Percentiles rank a stretch among this genome's conserved stretches.
phyloP scores from a whole-genome alignment of 2,888 invertebrate species.

The Hydraecia micacea region DNA sequence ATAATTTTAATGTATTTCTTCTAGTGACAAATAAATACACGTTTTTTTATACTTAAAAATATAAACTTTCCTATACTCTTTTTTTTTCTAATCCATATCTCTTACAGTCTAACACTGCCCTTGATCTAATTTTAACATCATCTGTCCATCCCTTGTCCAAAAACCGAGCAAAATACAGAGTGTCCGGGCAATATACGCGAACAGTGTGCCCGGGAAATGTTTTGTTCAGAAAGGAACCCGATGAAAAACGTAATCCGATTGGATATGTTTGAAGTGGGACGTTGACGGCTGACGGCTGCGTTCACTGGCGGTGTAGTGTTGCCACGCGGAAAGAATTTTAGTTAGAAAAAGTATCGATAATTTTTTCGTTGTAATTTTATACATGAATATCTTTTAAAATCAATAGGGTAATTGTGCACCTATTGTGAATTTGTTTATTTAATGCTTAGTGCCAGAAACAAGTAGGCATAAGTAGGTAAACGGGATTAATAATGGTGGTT shows the following conservation, averaged over 20 bases:
- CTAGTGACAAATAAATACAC: too few relatives aligned
- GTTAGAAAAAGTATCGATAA: not conserved
- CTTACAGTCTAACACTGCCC: slow-evolving; percentile 7
- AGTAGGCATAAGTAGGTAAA: too few relatives aligned
- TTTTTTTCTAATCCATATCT: slow-evolving; percentile 9
- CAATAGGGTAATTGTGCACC: not conserved
- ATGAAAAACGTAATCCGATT: slow-evolving; percentile 64
- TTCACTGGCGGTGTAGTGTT: slow-evolving; percentile 41
- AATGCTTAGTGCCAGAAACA: not conserved
- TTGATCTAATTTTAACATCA: slow-evolving; percentile 25
- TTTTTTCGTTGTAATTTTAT: not conserved
- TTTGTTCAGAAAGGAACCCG: slow-evolving; percentile 44
- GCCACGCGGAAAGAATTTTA: slow-evolving; percentile 17
- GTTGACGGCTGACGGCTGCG: slow-evolving; percentile 47
- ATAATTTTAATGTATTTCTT: too few relatives aligned
- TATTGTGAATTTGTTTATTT: too few relatives aligned
- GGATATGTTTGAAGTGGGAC: slow-evolving; percentile 62
- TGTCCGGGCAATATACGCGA: slow-evolving; percentile 5
- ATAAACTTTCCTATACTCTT: rapidly evolving
- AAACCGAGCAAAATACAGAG: slow-evolving; percentile 50
- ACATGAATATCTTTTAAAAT: not conserved
- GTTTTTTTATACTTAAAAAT: not conserved
- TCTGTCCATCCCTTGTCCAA: slow-evolving; percentile 49
- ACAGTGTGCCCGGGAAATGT: slow-evolving; percentile 46
- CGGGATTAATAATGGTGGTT: not conserved